Evolutionary conservation across 2,797 vertebrate genomes (phyloP), one percentile per base, ranked within the genome.

Genomic region (Sparidentex hasta): DNA sequence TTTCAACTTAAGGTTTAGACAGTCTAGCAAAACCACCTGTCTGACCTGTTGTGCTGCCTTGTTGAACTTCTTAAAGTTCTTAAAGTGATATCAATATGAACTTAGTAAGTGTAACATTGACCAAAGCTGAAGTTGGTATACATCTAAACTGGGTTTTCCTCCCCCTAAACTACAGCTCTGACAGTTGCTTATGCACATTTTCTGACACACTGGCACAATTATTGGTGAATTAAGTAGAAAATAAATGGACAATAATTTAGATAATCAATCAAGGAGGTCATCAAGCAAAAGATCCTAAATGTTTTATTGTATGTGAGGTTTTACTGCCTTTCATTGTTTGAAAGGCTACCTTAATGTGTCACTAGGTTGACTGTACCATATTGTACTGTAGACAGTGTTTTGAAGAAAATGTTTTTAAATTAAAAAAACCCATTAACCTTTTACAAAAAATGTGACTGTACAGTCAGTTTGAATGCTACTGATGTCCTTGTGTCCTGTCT

Each of bases 401-500:
- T 18, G 7, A 56, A 1, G 27, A 18, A 6, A 27, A 29, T 41
- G 27, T 59, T 67, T 66, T 47, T 41, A 13, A 44, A 13, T 44
- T 4, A 38, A 27, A 27, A 38, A 38, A 38, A 38, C 8, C 8
- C 33, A 38, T 38, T 9, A 1, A 38, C 7, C 33, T 38, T 38
- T 38, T 7, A 21, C 16, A 13, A 47, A 51, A 68, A 2, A 7
- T 51, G 11, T 44, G 56, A 55, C 0, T 33, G 11, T 64, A 13
- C 18, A 23, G 11, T 23, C 18, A 23, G 11, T n/a, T 23, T 21
- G 23, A 65, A 21, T 8, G 17, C 13, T 38, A 43, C 6, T 43
- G 7, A 73, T 50, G 21, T 51, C 8, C 6, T 63, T 59, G 62
- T 48, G 17, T 80, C 27, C 9, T 6, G 1, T 82, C 74, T 38